A percentile compares a stretch with the other conserved stretches of the same genome.
Evolutionary conservation across 1,140 invertebrate species (phyloP).

Genomic region (Eriocheir sinensis): DNA sequence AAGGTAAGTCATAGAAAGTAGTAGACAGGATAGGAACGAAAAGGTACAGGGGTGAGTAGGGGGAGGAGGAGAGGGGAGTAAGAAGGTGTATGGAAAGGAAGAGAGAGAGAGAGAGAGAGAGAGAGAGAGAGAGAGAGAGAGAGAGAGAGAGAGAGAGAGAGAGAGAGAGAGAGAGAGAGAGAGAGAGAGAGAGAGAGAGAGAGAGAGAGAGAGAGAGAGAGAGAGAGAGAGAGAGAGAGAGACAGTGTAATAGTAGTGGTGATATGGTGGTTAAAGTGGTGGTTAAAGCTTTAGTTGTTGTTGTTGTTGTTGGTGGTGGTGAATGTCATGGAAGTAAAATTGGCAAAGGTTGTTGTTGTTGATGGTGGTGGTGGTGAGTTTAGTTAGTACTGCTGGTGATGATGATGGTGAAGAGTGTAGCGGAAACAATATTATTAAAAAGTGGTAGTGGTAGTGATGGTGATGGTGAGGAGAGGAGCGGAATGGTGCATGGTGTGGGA

Average conservation of each 20-base stretch:
- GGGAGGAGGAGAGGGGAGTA: too few relatives aligned
- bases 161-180: not conserved
- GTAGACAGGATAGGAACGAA: not conserved
- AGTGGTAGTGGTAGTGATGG: too few relatives aligned
- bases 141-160: not conserved
- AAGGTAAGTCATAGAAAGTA: not conserved
- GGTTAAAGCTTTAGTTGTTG: not conserved
- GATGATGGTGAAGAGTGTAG: too few relatives aligned
- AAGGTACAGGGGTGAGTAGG: too few relatives aligned
- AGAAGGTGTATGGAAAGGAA: not conserved
- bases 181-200: too few relatives aligned
- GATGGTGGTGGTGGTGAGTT: too few relatives aligned
- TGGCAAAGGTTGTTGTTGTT: too few relatives aligned
- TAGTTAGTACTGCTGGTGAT: too few relatives aligned
- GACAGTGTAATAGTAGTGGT: not conserved
- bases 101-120: not conserved
- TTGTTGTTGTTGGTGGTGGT: not conserved
- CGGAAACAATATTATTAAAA: too few relatives aligned
- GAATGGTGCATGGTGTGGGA: too few relatives aligned
- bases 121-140: not conserved
- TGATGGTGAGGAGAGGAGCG: too few relatives aligned
- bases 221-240: not conserved
- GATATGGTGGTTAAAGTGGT: not conserved
- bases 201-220: too few relatives aligned
- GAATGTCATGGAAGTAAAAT: not conserved